Percentiles rank a stretch among this genome's conserved stretches.
These are phyloP conservation scores for Circaetus cinerascens DNA, from an alignment of 2,113 vertebrate genomes.

Conservation along the genomic window DNA sequence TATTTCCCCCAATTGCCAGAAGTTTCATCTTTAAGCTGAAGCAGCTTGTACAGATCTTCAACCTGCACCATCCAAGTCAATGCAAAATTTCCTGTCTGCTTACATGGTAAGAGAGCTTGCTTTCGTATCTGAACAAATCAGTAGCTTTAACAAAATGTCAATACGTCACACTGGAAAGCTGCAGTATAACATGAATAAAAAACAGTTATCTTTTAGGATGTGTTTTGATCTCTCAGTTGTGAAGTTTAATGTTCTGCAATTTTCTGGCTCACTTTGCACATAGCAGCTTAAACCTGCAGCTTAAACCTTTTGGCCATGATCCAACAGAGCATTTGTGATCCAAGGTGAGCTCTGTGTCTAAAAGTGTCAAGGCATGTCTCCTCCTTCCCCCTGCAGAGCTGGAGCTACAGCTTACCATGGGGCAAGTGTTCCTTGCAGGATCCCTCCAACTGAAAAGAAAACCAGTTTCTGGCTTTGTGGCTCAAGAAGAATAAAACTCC, in stretches of 20 bases:
- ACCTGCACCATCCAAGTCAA: fast-evolving
- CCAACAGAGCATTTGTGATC: background rate
- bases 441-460: background rate
- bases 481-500: background rate
- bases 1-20: background rate
- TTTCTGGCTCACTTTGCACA: background rate
- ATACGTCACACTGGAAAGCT: background rate
- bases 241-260: background rate
- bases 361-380: background rate
- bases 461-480: background rate
- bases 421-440: background rate
- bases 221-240: background rate
- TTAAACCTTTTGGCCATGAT: background rate
- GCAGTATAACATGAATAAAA: background rate
- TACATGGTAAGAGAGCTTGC: background rate
- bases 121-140: background rate
- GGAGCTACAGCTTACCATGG: background rate
- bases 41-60: background rate
- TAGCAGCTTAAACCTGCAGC: background rate
- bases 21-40: background rate
- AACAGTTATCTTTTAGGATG: background rate
- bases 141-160: background rate
- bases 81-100: background rate
- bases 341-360: background rate
- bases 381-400: background rate